phyloP scores from a whole-genome alignment of 37 sponge, comb jelly and placozoan species.

The Halisarca cf. caerulea region DNA sequence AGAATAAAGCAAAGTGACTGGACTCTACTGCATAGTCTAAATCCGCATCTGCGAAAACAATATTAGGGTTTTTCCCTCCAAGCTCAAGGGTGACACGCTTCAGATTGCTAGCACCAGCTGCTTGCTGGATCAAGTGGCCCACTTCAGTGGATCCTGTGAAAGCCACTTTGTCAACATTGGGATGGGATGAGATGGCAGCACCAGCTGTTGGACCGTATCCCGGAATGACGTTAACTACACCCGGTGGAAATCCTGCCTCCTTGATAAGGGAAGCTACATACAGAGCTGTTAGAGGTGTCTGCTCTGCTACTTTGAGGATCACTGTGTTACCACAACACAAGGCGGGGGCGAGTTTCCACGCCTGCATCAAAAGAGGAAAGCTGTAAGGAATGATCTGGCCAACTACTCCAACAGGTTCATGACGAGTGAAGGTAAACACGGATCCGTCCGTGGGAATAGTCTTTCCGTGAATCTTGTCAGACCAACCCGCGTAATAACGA shows the following conservation, averaged over 20 bases:
- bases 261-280: conserved; percentile 79
- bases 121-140: conserved; percentile 83
- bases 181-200: conserved; percentile 87
- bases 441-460: conserved; percentile 91
- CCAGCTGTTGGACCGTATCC: conserved; percentile 98
- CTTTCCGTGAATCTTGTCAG: conserved; percentile 98
- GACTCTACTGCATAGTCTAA: conserved; percentile 87
- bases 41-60: conserved; percentile 92
- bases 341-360: conserved; percentile 98
- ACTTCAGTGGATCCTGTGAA: conserved; percentile 99
- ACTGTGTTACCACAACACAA: conserved; percentile 79
- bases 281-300: conserved; percentile 95
- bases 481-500: conserved; percentile 97
- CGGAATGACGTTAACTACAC: conserved; percentile 91
- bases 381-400: conserved; percentile 99
- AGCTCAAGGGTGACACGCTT: conserved; percentile 95
- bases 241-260: conserved; percentile 98
- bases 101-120: conserved; percentile 89
- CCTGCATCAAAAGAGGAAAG: conserved; percentile 94
- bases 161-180: conserved; percentile 89
- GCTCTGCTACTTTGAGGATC: conserved; percentile 94
- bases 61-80: conserved; percentile 96
- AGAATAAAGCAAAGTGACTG: conserved; percentile 89
- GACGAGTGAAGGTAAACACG: conserved; percentile 86
- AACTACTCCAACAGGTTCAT: conserved; percentile 95